Evolutionary conservation across 2,797 vertebrate genomes (phyloP), one percentile per base, ranked within the genome.

Genomic region (Poliocrania exsul): DNA sequence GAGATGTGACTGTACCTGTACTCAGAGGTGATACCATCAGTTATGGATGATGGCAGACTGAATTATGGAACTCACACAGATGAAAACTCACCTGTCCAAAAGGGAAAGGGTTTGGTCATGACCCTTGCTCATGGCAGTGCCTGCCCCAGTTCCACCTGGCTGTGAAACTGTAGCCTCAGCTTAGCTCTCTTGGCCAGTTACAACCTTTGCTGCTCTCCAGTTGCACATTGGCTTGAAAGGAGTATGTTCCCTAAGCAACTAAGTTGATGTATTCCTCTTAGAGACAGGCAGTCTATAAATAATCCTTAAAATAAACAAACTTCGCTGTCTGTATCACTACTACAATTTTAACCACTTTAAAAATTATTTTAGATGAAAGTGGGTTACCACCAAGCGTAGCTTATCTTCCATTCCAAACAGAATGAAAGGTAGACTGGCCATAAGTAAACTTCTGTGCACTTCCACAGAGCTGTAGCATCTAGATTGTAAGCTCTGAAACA

Each of bases 261-360:
- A 87, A 93, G 42, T 88, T 88, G 46, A 58, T 91, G 60, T 65
- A 90, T 94, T 83, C 90, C 47, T 86, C 40, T 74, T 89, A 47
- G 83, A 96, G 74, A 53, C 40, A 73, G 51, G 79, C 44, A 53
- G 79, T 90, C 86, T 96, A 64, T 93, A 95, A 96, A 96, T 94
- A 97, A 89, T 91, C 31, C 25, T 95, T 84, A 40, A 77, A 81
- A 82, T 70, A 94, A 95, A 92, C 53, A 70, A 60, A 42, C 18
- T 81, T 58, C 56, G 13, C 50, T 81, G 37, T 74, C 67, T 75
- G 23, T 82, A 54, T 87, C 42, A 40, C 50, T 57, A 80, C 29
- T 47, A 28, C 24, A 74, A 12, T 77, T 85, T 61, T 33, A 61
- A 78, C 79, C 18, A 80, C 40, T 75, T 88, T 73, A 13, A 85